Conservation (phyloP, 2,888 invertebrate species). For the Drosophila lacicola region DNA sequence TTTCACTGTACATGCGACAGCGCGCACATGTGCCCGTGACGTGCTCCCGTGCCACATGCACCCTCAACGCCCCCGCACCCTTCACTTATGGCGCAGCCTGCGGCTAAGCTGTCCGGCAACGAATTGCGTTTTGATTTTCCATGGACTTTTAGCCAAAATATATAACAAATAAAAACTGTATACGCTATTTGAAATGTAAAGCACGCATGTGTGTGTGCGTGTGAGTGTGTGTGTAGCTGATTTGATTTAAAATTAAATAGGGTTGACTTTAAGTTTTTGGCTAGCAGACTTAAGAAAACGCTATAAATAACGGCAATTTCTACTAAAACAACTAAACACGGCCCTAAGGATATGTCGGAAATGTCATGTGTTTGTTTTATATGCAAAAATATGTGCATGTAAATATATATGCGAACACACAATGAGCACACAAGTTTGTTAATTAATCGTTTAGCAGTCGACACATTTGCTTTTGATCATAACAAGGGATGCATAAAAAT, state of each 20-base stretch:
- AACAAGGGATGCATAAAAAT: too few relatives aligned
- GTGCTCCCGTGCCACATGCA: not conserved
- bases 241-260: conserved; percentile 47
- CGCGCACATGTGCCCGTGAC: conserved; percentile 66
- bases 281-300: conserved; percentile 1
- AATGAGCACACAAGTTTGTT: conserved; percentile 13
- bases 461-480: conserved; percentile 23
- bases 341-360: conserved; percentile 20
- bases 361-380: conserved; percentile 6
- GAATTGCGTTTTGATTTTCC: conserved; percentile 76
- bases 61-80: not conserved
- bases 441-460: conserved; percentile 42
- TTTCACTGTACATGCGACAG: conserved; percentile 11
- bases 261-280: conserved; percentile 35
- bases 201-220: conserved; percentile 44
- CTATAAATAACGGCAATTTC: conserved; percentile 32
- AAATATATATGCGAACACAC: not conserved
- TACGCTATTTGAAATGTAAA: conserved; percentile 70
- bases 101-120: conserved; percentile 67
- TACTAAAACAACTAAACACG: not conserved
- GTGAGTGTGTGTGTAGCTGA: conserved; percentile 29
- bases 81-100: conserved; percentile 25
- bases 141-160: conserved; percentile 60
- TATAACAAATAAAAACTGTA: conserved; percentile 31
- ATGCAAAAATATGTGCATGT: not conserved